Conservation (phyloP, 2,888 invertebrate species). For the Neoascia interrupta region DNA sequence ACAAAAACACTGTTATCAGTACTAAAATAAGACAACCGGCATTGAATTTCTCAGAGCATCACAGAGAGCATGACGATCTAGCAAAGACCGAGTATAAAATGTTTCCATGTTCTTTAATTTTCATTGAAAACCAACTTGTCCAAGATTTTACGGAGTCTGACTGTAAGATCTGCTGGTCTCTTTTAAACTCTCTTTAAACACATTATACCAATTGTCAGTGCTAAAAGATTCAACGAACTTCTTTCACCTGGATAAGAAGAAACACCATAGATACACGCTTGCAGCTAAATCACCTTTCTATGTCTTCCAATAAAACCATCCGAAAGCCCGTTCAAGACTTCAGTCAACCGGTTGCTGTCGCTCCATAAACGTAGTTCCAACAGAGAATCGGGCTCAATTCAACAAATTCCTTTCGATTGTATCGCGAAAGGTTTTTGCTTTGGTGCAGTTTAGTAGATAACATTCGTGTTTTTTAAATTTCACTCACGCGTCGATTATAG, state of each 20-base stretch:
- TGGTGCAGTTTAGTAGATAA: constrained; percentile 11
- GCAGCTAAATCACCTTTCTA: constrained; percentile 22
- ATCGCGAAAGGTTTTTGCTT: neutral
- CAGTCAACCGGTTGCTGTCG: constrained; percentile 61
- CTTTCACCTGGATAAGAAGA: constrained; percentile 15
- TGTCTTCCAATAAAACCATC: constrained; percentile 45
- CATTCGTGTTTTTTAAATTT: constrained; percentile 25
- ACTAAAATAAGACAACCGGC: neutral
- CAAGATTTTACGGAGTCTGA: no score
- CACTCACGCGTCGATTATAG: constrained; percentile 39
- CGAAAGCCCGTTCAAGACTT: constrained; percentile 18
- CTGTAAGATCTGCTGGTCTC: neutral
- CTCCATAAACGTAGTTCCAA: constrained; percentile 28
- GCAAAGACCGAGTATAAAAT: no score
- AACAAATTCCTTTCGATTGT: constrained; percentile 28
- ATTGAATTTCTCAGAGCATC: no score
- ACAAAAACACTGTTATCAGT: neutral
- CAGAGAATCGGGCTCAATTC: neutral
- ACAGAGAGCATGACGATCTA: no score
- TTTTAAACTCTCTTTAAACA: constrained; percentile 25
- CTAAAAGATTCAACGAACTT: constrained; percentile 15
- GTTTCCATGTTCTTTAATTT: no score
- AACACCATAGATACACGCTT: constrained; percentile 1
- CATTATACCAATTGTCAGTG: constrained; percentile 45
- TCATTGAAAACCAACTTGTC: no score